Base-by-base conservation (phyloP, 2,113 vertebrate genomes). In the Leptocoma aspasia region DNA sequence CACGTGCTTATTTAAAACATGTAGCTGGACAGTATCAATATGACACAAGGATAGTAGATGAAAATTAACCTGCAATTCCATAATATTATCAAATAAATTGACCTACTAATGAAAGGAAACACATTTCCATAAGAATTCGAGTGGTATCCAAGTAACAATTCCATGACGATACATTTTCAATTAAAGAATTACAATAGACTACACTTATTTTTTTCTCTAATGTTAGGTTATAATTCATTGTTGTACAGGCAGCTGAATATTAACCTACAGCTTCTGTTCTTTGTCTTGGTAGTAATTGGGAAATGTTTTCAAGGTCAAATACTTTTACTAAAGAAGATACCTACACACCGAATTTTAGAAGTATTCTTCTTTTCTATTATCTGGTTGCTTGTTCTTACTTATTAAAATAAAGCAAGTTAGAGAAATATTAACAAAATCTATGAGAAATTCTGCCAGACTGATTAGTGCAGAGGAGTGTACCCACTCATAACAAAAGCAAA, bases 31-130 rank as follows among this genome's bases (percentile, higher is more conserved):
- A 94, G 49, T 65, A 90, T 96, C 94, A 95, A 52, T 50, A 49
- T 90, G 90, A 96, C 76, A 92, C 59, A 69, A 35, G 65, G 83
- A 83, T 27, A 85, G 71, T 15, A 77, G 77, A 92, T 94, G 68
- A 94, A 96, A 97, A 97, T 97, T 94, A 95, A 95, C 86, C 81
- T 94, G 80, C 63, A 89, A 59, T 91, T 91, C 77, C 26, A 11
- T 93, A 94, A 82, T 65, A 94, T n/a, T 72, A 92, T 95, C 52
- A 89, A 94, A 96, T 92, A 91, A 93, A 97, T 96, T 2, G 18
- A 64, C 66, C 82, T 71, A 60, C 73, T 91, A 96, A 96, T 92
- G 93, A 93, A 95, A 94, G 93, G 93, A 97, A 97, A 96, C 81
- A 84, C 50, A 72, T 96, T 95, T 90, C 88, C 88, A 90, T 90